A percentile compares a stretch with the other conserved stretches of the same genome.
These are phyloP conservation scores for Montipora sp. DNA, from an alignment of 64 coral and sea anemone genomes.

Conservation along the genomic window DNA sequence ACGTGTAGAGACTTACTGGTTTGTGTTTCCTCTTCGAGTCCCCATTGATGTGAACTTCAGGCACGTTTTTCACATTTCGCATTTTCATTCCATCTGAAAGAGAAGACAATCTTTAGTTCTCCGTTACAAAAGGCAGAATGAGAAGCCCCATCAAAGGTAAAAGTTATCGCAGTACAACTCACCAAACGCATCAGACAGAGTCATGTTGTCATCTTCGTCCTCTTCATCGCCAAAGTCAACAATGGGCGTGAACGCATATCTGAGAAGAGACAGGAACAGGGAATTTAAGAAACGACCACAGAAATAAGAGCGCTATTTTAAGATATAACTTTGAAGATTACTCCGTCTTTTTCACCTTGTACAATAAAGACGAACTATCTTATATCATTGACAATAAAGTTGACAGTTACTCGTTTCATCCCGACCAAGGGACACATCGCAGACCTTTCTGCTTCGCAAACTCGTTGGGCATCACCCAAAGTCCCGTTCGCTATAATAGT, in stretches of 20 bases:
- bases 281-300: background rate
- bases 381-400: no score
- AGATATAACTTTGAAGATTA: no score
- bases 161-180: background rate
- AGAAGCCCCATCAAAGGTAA: background rate
- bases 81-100: constrained; percentile 98
- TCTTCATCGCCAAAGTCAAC: constrained; percentile 98
- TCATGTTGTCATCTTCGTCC: constrained; percentile 97
- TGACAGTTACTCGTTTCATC: no score
- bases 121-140: background rate
- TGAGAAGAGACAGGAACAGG: background rate
- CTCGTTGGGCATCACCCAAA: no score
- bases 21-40: constrained; percentile 74
- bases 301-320: no score
- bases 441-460: no score
- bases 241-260: constrained; percentile 95
- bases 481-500: no score
- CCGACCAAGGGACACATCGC: no score
- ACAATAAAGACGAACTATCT: no score
- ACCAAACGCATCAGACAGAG: constrained; percentile 98
- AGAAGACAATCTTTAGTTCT: background rate
- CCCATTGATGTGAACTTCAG: constrained; percentile 73
- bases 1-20: constrained; percentile 53
- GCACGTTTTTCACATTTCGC: constrained; percentile 77
- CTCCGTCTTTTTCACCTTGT: no score